Conservation (phyloP, 1,140 invertebrate genomes). For the Zaprionus kolodkinae region DNA sequence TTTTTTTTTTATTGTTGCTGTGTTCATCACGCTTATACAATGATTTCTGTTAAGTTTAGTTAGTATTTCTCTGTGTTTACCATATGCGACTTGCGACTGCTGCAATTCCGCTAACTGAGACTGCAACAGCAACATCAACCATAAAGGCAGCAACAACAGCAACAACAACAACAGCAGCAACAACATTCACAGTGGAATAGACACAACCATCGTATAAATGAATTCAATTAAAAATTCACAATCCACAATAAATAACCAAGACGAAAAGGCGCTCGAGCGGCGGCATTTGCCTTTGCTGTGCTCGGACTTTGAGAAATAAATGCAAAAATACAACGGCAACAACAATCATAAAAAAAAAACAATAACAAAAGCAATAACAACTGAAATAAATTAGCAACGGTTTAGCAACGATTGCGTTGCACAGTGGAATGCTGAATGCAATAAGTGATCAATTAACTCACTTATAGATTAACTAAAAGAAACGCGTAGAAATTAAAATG, state of each 20-base stretch:
- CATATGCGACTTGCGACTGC: constrained; percentile 36
- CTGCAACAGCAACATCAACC: constrained; percentile 15
- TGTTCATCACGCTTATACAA: constrained; percentile 64
- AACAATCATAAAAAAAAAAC: constrained; percentile 7
- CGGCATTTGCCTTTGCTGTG: constrained; percentile 49
- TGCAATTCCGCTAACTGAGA: constrained; percentile 41
- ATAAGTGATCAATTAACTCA: not conserved
- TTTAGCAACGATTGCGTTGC: constrained; percentile 18
- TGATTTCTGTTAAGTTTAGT: constrained; percentile 25
- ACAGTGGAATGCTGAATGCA: constrained; percentile 47
- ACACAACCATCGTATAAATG: constrained; percentile 44
- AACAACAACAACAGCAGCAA: constrained; percentile 11
- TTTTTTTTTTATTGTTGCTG: constrained; percentile 16
- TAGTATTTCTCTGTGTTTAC: constrained; percentile 7
- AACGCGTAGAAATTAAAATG: too few relatives aligned
- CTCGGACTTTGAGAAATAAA: constrained; percentile 51
- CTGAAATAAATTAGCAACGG: constrained; percentile 32
- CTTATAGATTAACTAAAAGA: not conserved
- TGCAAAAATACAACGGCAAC: constrained; percentile 38
- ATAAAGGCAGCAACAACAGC: not conserved
- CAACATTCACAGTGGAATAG: too few relatives aligned
- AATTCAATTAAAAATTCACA: constrained; percentile 76
- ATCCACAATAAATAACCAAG: constrained; percentile 66
- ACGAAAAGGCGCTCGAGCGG: constrained; percentile 26
- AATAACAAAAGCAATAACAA: constrained; percentile 25